These are phyloP conservation scores for Molothrus ater DNA, from an alignment of 2,797 vertebrate species.

Conservation along the genomic window DNA sequence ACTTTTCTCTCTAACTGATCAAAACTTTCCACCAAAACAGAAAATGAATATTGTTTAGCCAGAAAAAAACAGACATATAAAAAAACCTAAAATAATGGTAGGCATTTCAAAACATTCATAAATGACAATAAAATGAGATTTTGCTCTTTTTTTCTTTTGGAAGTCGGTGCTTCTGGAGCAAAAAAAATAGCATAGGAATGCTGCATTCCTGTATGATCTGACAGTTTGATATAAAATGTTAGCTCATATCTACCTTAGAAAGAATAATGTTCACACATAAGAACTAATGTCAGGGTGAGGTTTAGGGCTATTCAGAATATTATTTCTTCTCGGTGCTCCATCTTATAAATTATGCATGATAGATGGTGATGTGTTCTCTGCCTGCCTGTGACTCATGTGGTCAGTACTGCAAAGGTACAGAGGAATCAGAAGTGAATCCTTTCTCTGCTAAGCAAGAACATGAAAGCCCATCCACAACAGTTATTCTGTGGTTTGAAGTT, in stretches of 20 bases:
- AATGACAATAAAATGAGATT: not conserved
- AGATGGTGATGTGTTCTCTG: not conserved
- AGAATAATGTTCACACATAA: not conserved
- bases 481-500: not conserved
- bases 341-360: not conserved
- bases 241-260: not conserved
- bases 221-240: not conserved
- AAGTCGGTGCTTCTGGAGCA: not conserved
- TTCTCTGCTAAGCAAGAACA: not conserved
- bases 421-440: not conserved
- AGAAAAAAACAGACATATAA: not conserved
- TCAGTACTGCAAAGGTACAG: not conserved
- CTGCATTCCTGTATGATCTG: not conserved
- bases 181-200: not conserved
- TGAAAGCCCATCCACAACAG: not conserved
- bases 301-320: not conserved
- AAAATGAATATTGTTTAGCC: not conserved
- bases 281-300: not conserved
- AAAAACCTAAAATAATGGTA: not conserved
- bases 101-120: not conserved
- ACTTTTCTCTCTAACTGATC: not conserved
- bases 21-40: not conserved
- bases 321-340: not conserved
- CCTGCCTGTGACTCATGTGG: not conserved
- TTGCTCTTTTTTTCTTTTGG: not conserved